Percentiles rank a stretch among this genome's conserved stretches.
Evolutionary conservation across 1,140 invertebrate genomes (phyloP).

Genomic region (Doryteuthis pealeii): DNA sequence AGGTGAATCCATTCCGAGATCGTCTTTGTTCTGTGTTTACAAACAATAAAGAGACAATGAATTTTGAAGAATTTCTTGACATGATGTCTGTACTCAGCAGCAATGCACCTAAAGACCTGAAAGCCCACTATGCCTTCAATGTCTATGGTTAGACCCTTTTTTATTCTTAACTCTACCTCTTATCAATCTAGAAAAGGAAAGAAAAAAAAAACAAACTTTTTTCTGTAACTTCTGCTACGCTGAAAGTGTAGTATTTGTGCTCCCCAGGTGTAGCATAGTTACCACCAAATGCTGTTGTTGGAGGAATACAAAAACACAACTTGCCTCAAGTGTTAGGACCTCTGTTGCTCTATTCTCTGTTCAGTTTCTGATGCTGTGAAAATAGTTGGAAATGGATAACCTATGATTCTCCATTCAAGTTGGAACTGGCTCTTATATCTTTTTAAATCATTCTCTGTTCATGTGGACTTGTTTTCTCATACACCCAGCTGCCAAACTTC

Average conservation of each 20-base stretch:
- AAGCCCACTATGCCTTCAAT: conserved; percentile 41
- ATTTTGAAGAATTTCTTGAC: conserved; percentile 43
- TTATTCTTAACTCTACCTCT: not conserved
- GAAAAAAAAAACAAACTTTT: not conserved
- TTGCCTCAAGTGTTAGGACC: too few relatives aligned
- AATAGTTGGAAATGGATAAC: too few relatives aligned
- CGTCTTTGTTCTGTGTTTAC: conserved; percentile 39
- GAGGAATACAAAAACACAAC: not conserved
- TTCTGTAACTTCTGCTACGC: not conserved
- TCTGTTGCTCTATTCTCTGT: too few relatives aligned
- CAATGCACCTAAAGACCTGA: conserved; percentile 35
- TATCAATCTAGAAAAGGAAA: not conserved
- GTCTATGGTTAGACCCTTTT: conserved; percentile 37
- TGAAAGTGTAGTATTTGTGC: too few relatives aligned
- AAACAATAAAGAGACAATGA: conserved; percentile 52
- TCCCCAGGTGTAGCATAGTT: not conserved
- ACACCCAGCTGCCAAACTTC: too few relatives aligned
- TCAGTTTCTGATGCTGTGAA: too few relatives aligned
- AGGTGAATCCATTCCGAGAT: conserved; percentile 43
- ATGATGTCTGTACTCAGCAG: conserved; percentile 47
- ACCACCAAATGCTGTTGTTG: not conserved
- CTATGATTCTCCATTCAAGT: too few relatives aligned
- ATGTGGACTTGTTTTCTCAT: too few relatives aligned
- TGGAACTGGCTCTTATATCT: too few relatives aligned
- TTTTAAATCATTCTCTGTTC: too few relatives aligned